Evolutionary conservation across 2,797 vertebrate genomes (phyloP).

Genomic region (Sebastes hubbsi): DNA sequence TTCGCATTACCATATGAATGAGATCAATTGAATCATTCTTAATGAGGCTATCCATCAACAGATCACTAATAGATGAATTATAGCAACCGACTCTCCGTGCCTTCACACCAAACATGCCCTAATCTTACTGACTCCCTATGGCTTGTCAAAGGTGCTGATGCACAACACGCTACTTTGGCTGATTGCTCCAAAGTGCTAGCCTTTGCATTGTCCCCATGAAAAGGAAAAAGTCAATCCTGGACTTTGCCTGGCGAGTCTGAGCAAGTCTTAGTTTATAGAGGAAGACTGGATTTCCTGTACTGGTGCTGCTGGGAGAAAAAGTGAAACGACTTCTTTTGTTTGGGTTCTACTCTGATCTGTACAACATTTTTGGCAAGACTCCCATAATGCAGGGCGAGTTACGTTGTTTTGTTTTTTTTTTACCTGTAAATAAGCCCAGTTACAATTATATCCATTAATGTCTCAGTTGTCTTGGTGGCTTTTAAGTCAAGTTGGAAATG

Average conservation of each 20-base stretch:
- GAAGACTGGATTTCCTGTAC: conserved; percentile 53
- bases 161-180: conserved; percentile 34
- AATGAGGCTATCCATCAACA: conserved; percentile 72
- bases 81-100: conserved; percentile 12
- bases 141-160: conserved; percentile 52
- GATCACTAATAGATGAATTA: conserved; percentile 61
- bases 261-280: conserved; percentile 60
- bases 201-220: conserved; percentile 45
- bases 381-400: neutral
- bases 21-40: conserved; percentile 65
- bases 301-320: conserved; percentile 27
- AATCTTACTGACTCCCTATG: conserved; percentile 15
- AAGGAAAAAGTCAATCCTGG: conserved; percentile 12
- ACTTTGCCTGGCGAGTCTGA: conserved; percentile 28
- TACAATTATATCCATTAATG: neutral
- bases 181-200: conserved; percentile 51
- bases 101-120: conserved; percentile 27
- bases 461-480: neutral
- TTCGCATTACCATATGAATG: conserved; percentile 41
- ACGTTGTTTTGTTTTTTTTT: neutral
- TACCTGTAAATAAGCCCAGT: too few species aligned
- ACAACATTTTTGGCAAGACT: neutral
- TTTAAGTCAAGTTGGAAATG: neutral
- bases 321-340: conserved; percentile 18
- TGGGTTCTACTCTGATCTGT: neutral